Percentiles rank a stretch among this genome's conserved stretches.
Evolutionary conservation across 1,140 invertebrate species (phyloP).

Genomic region (Brachystomella parvula): DNA sequence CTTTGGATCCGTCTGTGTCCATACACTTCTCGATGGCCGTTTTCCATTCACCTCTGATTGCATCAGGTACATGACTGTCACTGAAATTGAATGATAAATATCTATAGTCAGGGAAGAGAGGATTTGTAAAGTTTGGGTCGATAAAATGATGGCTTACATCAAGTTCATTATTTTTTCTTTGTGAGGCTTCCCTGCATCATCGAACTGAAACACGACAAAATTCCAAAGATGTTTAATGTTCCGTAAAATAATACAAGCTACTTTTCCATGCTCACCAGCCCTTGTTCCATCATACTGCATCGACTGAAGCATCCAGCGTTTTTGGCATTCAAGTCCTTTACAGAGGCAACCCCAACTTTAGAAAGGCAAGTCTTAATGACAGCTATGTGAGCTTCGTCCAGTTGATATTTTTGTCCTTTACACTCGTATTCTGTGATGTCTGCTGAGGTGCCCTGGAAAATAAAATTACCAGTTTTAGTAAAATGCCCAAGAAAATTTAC

Average conservation of each 20-base stretch:
- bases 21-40: conserved; percentile 22
- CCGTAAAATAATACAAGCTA: not conserved
- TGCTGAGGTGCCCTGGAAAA: not conserved
- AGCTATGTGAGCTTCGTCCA: conserved; percentile 19
- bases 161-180: conserved; percentile 29
- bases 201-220: conserved; percentile 17
- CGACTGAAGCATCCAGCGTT: conserved; percentile 19
- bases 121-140: not conserved
- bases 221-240: not conserved
- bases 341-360: conserved; percentile 11
- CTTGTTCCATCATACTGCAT: conserved; percentile 16
- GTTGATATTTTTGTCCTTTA: conserved; percentile 21
- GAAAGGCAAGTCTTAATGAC: conserved; percentile 21
- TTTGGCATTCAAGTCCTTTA: conserved; percentile 16
- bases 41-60: conserved; percentile 16
- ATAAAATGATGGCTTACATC: conserved; percentile 2
- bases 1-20: conserved; percentile 17
- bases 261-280: conserved; percentile 13
- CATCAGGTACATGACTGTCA: conserved; percentile 17
- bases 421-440: conserved; percentile 10
- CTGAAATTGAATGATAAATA: conserved; percentile 1
- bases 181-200: conserved; percentile 28
- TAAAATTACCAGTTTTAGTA: too few species aligned
- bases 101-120: not conserved
- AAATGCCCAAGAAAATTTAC: too few species aligned